These are phyloP conservation scores for Aplysina aerophoba DNA, from an alignment of 37 sponge, comb jelly and placozoan genomes.

Conservation along the genomic window DNA sequence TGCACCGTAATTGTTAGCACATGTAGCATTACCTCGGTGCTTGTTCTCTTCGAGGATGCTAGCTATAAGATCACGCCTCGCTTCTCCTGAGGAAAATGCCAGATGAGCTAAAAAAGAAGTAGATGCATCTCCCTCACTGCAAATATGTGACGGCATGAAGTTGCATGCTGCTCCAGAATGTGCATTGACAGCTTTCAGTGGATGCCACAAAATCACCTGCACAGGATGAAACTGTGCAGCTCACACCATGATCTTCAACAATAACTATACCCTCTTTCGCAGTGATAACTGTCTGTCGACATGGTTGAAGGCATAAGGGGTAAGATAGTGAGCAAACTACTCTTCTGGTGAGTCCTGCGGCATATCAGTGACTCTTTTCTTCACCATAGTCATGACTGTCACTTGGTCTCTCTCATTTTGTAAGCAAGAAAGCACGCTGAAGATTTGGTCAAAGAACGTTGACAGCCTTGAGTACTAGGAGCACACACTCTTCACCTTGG, in stretches of 20 bases:
- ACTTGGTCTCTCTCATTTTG: slow-evolving; percentile 57
- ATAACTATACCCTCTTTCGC: slow-evolving; percentile 6
- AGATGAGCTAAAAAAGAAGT: too few relatives aligned
- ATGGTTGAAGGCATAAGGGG: slow-evolving; percentile 48
- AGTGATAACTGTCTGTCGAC: slow-evolving; percentile 37
- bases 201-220: too few relatives aligned
- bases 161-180: too few relatives aligned
- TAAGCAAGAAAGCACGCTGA: not conserved
- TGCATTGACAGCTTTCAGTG: too few relatives aligned
- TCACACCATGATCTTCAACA: not conserved
- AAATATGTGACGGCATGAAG: too few relatives aligned
- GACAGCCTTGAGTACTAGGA: not conserved
- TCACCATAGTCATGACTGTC: slow-evolving; percentile 33
- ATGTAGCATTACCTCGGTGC: too few relatives aligned
- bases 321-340: slow-evolving; percentile 45
- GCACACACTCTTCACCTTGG: slow-evolving; percentile 54
- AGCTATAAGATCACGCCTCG: too few relatives aligned
- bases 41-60: too few relatives aligned
- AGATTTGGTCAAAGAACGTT: not conserved
- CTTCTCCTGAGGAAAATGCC: too few relatives aligned
- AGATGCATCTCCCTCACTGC: too few relatives aligned
- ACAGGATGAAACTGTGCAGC: too few relatives aligned
- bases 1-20: too few relatives aligned
- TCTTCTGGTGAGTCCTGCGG: slow-evolving; percentile 24
- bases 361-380: slow-evolving; percentile 9